These are phyloP conservation scores for Burhinus bistriatus DNA, from an alignment of 2,113 vertebrate species.

Conservation along the genomic window DNA sequence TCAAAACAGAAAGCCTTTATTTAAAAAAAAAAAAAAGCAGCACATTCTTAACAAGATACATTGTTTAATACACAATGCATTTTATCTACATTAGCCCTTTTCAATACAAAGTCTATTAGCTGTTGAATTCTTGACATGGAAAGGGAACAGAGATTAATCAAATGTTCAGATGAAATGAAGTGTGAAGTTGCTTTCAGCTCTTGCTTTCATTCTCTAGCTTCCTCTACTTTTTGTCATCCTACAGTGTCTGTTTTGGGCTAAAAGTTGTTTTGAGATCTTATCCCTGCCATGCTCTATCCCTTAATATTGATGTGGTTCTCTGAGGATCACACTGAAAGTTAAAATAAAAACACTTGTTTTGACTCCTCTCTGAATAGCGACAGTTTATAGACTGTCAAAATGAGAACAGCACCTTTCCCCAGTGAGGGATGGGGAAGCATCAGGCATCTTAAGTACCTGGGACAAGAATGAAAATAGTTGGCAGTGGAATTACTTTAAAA, in stretches of 20 bases:
- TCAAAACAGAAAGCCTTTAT: background rate
- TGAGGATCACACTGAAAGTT: background rate
- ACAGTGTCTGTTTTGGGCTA: constrained; percentile 55
- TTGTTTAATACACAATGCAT: background rate
- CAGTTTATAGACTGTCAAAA: background rate
- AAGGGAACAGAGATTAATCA: background rate
- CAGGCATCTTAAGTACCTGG: background rate
- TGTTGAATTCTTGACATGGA: background rate
- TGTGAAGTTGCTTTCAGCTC: constrained; percentile 42
- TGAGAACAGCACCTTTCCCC: background rate
- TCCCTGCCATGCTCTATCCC: background rate
- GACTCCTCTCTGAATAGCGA: constrained; percentile 36
- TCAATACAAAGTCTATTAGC: background rate
- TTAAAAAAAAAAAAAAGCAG: background rate
- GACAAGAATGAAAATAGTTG: background rate
- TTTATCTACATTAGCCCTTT: background rate
- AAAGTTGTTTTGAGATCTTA: constrained; percentile 22
- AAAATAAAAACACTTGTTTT: constrained; percentile 13
- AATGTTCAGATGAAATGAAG: background rate
- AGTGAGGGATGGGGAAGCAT: background rate
- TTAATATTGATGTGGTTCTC: background rate
- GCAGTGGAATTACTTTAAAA: background rate
- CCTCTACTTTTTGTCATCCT: constrained; percentile 52
- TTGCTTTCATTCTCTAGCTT: constrained; percentile 43
- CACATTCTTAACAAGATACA: background rate